A percentile compares a stretch with the other conserved stretches of the same genome.
These are phyloP conservation scores for Drosophila macrothrix DNA, from an alignment of 2,888 invertebrate species.

Conservation along the genomic window DNA sequence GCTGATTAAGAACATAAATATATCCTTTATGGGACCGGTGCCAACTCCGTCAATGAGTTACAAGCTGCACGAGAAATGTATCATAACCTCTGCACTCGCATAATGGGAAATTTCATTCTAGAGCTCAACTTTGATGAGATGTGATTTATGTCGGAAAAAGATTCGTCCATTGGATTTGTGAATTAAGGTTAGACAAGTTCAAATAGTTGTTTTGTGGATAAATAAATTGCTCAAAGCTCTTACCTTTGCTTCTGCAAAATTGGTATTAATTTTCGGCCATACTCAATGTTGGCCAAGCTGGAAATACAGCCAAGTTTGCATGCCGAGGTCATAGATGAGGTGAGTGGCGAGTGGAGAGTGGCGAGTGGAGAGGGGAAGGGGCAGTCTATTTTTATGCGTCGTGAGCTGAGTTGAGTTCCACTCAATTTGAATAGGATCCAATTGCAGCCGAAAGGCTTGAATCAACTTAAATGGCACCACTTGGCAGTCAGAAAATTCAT, in stretches of 20 bases:
- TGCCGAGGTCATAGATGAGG: not conserved
- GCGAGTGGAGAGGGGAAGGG: not conserved
- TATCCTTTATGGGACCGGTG: not conserved
- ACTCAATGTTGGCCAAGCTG: not conserved
- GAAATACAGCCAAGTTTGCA: not conserved
- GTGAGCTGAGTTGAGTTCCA: not conserved
- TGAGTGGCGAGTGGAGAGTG: not conserved
- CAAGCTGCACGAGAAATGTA: not conserved
- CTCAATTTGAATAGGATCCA: slow-evolving; percentile 16
- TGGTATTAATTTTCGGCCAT: not conserved
- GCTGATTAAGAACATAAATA: not conserved
- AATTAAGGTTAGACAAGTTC: not conserved
- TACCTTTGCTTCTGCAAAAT: not conserved
- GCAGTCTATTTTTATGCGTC: not conserved
- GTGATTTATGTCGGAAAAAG: not conserved
- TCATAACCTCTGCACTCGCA: not conserved
- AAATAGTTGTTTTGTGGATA: not conserved
- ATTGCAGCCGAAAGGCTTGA: slow-evolving; percentile 47
- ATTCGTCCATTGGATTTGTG: not conserved
- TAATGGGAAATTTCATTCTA: not conserved
- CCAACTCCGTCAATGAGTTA: not conserved
- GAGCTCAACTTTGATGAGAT: not conserved
- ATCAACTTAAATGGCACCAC: slow-evolving; percentile 31
- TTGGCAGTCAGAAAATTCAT: slow-evolving; percentile 56
- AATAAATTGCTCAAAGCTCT: not conserved